phyloP scores from a whole-genome alignment of 2,888 invertebrate genomes.

The Leucophenga maculata region DNA sequence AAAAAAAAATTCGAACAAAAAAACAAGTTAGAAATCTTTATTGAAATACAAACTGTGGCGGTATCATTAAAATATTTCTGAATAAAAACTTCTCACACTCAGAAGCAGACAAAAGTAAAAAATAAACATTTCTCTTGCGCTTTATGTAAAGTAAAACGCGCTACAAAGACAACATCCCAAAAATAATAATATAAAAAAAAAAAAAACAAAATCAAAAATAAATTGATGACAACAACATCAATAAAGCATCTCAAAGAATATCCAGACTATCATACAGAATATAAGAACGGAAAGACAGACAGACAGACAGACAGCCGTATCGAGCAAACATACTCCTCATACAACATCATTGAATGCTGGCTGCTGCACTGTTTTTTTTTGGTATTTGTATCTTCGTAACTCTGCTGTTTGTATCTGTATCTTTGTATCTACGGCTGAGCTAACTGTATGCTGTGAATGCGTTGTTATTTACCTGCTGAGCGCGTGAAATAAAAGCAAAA shows the following conservation, averaged over 20 bases:
- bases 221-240: slow-evolving; percentile 64
- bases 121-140: background rate
- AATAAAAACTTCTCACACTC: slow-evolving; percentile 65
- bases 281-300: no score
- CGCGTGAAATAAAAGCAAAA: slow-evolving; percentile 22
- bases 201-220: slow-evolving; percentile 26
- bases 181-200: background rate
- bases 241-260: slow-evolving; percentile 10
- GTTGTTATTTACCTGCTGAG: slow-evolving; percentile 7
- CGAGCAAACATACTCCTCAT: no score
- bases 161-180: slow-evolving; percentile 36
- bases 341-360: no score
- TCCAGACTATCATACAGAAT: background rate
- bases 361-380: no score
- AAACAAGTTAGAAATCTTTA: slow-evolving; percentile 59
- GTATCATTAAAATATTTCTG: slow-evolving; percentile 62
- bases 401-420: background rate
- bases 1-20: slow-evolving; percentile 45
- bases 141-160: slow-evolving; percentile 6
- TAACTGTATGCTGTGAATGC: slow-evolving; percentile 8
- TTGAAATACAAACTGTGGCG: slow-evolving; percentile 42
- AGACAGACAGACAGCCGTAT: no score
- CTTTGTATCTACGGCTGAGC: slow-evolving; percentile 2
- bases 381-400: no score
- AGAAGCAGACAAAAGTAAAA: slow-evolving; percentile 36